phyloP scores from a whole-genome alignment of 2,113 vertebrate species.

The Paraplagusia blochii region DNA sequence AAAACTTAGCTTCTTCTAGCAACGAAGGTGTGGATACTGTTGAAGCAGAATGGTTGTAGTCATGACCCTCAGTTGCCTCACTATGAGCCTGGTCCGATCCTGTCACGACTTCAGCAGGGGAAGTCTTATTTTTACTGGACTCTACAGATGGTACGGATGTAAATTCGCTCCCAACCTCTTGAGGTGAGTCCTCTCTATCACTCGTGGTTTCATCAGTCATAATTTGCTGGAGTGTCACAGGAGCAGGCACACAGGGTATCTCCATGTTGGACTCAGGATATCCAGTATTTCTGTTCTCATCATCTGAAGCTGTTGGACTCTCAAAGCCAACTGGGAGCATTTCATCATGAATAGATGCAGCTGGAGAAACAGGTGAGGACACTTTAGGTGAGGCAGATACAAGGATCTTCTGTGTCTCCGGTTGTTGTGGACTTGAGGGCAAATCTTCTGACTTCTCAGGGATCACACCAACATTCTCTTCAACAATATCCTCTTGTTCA shows the following conservation, averaged over 20 bases:
- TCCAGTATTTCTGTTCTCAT: slow-evolving; percentile 88
- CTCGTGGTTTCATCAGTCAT: slow-evolving; percentile 91
- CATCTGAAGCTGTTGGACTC: slow-evolving; percentile 86
- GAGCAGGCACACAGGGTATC: slow-evolving; percentile 91
- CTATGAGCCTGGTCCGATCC: slow-evolving; percentile 83
- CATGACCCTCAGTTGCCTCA: slow-evolving; percentile 87
- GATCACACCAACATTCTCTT: slow-evolving; percentile 71
- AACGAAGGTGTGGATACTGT: slow-evolving; percentile 91
- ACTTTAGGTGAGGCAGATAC: slow-evolving; percentile 72
- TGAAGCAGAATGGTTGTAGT: slow-evolving; percentile 87
- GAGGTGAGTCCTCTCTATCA: slow-evolving; percentile 87
- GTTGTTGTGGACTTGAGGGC: slow-evolving; percentile 72
- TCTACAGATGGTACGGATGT: slow-evolving; percentile 76
- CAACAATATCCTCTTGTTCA: slow-evolving; percentile 60
- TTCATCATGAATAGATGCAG: slow-evolving; percentile 86
- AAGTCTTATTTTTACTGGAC: slow-evolving; percentile 73
- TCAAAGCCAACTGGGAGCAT: slow-evolving; percentile 83
- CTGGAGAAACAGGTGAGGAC: slow-evolving; percentile 80
- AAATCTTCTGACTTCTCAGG: slow-evolving; percentile 58
- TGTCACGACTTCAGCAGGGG: slow-evolving; percentile 73
- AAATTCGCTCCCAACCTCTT: slow-evolving; percentile 81
- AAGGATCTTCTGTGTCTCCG: slow-evolving; percentile 69
- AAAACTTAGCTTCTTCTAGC: slow-evolving; percentile 88
- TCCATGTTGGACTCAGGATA: slow-evolving; percentile 92
- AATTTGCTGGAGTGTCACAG: slow-evolving; percentile 87